Evolutionary conservation across 64 coral and sea anemone species (phyloP), one percentile per base, ranked within the genome.

Genomic region (Pocillopora damicornis): DNA sequence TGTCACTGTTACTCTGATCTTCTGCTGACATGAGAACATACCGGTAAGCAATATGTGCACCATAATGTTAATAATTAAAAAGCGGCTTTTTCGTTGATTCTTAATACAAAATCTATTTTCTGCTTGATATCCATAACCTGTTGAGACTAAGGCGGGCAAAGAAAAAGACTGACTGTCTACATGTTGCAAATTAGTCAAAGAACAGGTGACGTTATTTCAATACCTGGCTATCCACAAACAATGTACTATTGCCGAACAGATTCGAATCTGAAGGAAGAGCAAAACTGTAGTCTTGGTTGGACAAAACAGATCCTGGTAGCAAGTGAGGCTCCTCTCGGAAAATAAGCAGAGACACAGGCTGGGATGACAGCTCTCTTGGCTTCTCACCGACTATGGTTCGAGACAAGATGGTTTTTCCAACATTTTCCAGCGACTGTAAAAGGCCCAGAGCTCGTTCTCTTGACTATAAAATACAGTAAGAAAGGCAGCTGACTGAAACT

Each of bases 221-320:
- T 91, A 91, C 89, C 89, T 91, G 80, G 69, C 73, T 86, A 15
- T 76, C 73, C 16, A 85, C 80, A 85, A 62, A 51, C n/a, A 18
- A 20, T 0, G 56, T 86, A 5, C 17, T 59, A 81, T 75, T 58
- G 1, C 59, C 73, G 67, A 91, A 91, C 26, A 77, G 34, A 11
- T 11, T 35, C 0, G 80, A 1, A 42, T 42, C 72, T 9, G 62
- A 76, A 80, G 89, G 89, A 56, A 91, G 71, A 61, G 71, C 65
- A 11, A 86, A 91, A 13, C 80, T 75, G 4, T 59, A 34, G 16
- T 60, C 81, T 61, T 75, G 57, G 13, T n/a, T 75, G 37, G 56
- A 73, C 9, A 91, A n/a, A 20, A 23, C 26, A n/a, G 79, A 75
- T 25, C 89, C 89, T 61, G 80, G 15, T 0, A 91, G 10, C 1